Evolutionary conservation across 1,140 invertebrate genomes (phyloP), one percentile per base, ranked within the genome.

Genomic region (Drosophila subpulchrella): DNA sequence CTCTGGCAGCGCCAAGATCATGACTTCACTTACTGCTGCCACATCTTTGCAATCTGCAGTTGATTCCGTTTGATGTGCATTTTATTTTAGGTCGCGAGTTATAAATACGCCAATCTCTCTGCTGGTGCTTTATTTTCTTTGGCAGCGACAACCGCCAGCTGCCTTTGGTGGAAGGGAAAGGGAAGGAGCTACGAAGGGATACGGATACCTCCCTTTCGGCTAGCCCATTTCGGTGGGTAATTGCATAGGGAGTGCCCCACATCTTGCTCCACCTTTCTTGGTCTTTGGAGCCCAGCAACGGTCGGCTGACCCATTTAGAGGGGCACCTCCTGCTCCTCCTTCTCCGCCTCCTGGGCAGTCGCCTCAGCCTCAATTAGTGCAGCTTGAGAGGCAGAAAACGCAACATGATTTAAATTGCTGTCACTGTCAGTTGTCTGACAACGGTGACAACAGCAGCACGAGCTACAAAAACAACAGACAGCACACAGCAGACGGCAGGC

Each of bases 341-440:
- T 8, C 13, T 32, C 27, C 47, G 17, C 10, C 53, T 65, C 7
- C 50, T 36, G 30, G 30, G 15, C 30, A 12, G 41, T 30, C 47
- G 48, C 48, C 51, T 86, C 70, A 51, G 82, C 81, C 84, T 86
- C 79, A 86, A 86, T 86, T 82, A 88, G 75, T 76, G 61, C 78
- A 75, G 48, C 62, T 59, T 48, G 48, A 75, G 51, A 50, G 27
- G 47, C 47, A 48, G 56, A 78, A 81, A 68, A 68, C 68, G 82
- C 82, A 86, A 79, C 82, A 86, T 88, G 62, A 86, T 82, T 79
- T 86, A 86, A 86, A 86, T 89, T 80, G 80, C 80, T 88, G 84
- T 88, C 76, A 75, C 75, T 73, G 77, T 85, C 77, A 77, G 76
- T 83, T 82, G 79, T 81, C 82, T 67, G 83, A 85, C 82, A 85